A percentile compares a stretch with the other conserved stretches of the same genome.
Evolutionary conservation across 2,113 vertebrate species (phyloP).

Genomic region (Hippocampus comes): DNA sequence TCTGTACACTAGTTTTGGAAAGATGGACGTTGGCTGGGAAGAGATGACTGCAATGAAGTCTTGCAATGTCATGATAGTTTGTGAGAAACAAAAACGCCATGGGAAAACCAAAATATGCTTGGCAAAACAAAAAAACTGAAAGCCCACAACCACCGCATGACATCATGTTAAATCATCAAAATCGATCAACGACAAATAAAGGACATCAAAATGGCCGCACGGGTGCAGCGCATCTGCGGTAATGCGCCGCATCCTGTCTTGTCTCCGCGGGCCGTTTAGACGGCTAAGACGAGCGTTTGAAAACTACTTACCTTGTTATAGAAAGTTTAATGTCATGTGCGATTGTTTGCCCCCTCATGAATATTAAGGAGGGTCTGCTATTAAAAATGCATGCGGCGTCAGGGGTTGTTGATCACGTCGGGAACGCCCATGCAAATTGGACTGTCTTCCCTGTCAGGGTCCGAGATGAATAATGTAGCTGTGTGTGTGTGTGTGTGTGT

Average conservation of each 20-base stretch:
- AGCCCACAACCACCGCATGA: not conserved
- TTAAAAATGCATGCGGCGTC: constrained; percentile 98
- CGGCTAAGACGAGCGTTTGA: constrained; percentile 55
- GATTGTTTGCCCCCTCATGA: constrained; percentile 91
- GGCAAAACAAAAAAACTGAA: not conserved
- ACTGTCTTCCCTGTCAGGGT: constrained; percentile 95
- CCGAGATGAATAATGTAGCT: constrained; percentile 96
- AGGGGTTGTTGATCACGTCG: constrained; percentile 99
- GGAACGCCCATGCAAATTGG: constrained; percentile 99
- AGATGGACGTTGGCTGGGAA: not conserved
- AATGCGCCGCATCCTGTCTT: constrained; percentile 23
- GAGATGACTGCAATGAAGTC: not conserved
- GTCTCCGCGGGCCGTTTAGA: constrained; percentile 60
- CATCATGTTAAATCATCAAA: not conserved
- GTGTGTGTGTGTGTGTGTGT: constrained; percentile 60
- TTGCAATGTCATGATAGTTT: not conserved
- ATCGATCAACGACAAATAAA: not conserved
- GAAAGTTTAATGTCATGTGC: constrained; percentile 84
- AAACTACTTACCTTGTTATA: constrained; percentile 71
- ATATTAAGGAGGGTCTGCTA: constrained; percentile 85
- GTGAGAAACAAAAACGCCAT: not conserved
- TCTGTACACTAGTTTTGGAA: not conserved
- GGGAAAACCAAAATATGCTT: not conserved
- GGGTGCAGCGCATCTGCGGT: not conserved
- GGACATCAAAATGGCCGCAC: not conserved